These are phyloP conservation scores for Machimus rusticus DNA, from an alignment of 2,888 invertebrate species.

Conservation along the genomic window DNA sequence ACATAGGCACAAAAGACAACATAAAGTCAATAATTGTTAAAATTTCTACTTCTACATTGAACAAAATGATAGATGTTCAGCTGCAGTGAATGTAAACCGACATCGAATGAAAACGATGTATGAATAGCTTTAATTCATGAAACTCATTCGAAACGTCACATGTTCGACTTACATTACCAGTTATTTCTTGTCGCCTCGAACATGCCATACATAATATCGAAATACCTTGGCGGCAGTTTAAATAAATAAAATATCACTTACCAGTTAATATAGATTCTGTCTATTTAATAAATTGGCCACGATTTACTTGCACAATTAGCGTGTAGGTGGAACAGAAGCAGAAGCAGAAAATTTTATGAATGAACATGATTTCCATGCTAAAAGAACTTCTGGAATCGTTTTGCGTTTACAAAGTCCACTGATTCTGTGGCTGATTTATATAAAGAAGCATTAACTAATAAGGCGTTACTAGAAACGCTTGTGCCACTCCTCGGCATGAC, in stretches of 20 bases:
- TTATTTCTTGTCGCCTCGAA: too few species aligned
- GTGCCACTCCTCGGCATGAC: conserved; percentile 8
- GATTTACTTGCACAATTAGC: neutral
- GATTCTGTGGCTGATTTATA: neutral
- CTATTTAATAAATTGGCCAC: neutral
- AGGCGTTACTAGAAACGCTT: neutral
- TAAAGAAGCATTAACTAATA: neutral
- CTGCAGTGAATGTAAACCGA: too few species aligned
- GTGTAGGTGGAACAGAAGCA: neutral
- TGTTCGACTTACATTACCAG: too few species aligned
- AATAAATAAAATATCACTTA: neutral
- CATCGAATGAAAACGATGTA: too few species aligned
- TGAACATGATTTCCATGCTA: neutral
- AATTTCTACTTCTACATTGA: too few species aligned
- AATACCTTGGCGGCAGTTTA: neutral
- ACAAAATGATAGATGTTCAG: too few species aligned
- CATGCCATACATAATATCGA: too few species aligned
- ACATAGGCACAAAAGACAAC: too few species aligned
- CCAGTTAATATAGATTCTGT: neutral
- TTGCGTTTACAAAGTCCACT: neutral
- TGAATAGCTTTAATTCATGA: too few species aligned
- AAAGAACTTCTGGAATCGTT: neutral
- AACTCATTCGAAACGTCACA: too few species aligned
- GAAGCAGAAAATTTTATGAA: neutral
- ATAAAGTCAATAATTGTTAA: too few species aligned